Conservation (phyloP, 92 coral and sea anemone species). For the Montipora capitata region DNA sequence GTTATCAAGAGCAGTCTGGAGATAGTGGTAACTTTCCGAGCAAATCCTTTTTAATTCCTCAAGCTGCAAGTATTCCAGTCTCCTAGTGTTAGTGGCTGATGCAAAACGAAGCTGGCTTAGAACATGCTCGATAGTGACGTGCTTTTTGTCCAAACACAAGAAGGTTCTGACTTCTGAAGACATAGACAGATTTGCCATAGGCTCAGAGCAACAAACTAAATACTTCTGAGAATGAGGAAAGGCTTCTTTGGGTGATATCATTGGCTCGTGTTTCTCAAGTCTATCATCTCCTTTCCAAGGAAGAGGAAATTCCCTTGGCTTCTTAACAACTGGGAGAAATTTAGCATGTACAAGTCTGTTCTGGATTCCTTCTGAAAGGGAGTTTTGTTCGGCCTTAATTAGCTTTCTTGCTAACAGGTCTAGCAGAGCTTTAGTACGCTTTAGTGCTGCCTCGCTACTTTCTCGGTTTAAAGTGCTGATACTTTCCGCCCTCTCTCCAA, state of each 20-base stretch:
- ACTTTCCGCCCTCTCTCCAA: slow-evolving; percentile 81
- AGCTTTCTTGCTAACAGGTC: slow-evolving; percentile 16
- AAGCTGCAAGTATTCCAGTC: neutral
- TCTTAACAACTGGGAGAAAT: slow-evolving; percentile 77
- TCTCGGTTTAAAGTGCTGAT: slow-evolving; percentile 16
- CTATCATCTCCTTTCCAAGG: slow-evolving; percentile 72
- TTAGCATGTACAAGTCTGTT: slow-evolving; percentile 1
- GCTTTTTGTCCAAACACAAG: slow-evolving; percentile 33
- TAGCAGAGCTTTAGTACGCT: slow-evolving; percentile 14
- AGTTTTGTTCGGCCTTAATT: neutral
- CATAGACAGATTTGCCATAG: slow-evolving; percentile 51
- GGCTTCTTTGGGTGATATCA: slow-evolving; percentile 78
- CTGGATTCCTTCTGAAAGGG: neutral
- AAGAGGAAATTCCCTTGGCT: slow-evolving; percentile 77
- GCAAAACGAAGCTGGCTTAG: slow-evolving; percentile 50
- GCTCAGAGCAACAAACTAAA: slow-evolving; percentile 79
- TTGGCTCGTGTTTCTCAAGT: neutral
- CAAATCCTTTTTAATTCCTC: slow-evolving; percentile 15
- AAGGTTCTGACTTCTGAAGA: slow-evolving; percentile 9
- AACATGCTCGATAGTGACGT: slow-evolving; percentile 20
- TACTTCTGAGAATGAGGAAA: slow-evolving; percentile 44
- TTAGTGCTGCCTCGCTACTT: slow-evolving; percentile 5
- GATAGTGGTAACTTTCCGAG: slow-evolving; percentile 51
- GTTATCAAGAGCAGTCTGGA: slow-evolving; percentile 14
- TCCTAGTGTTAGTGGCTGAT: neutral